phyloP scores from a whole-genome alignment of 1,140 invertebrate species.

The Pantala flavescens region DNA sequence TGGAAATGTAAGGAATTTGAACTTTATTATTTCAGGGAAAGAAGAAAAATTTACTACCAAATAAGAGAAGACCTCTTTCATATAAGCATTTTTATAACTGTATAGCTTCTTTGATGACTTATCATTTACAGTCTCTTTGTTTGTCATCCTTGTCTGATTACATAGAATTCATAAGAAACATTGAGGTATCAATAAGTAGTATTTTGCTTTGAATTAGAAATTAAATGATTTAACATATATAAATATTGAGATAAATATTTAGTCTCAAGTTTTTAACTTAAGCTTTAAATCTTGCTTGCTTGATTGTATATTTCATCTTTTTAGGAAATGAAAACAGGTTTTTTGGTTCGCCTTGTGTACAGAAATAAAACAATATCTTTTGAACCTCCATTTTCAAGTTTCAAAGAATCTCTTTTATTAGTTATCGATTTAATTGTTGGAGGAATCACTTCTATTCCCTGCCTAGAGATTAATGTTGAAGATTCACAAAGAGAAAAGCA shows the following conservation, averaged over 20 bases:
- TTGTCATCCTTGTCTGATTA: conserved; percentile 71
- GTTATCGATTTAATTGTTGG: conserved; percentile 61
- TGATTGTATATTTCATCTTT: conserved; percentile 17
- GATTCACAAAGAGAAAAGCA: too few species aligned
- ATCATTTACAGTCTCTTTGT: conserved; percentile 66
- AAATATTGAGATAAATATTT: background rate
- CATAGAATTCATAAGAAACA: conserved; percentile 61
- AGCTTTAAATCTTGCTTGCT: too few species aligned
- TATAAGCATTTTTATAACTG: conserved; percentile 73
- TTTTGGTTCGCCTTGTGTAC: conserved; percentile 58
- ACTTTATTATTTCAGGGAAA: conserved; percentile 44
- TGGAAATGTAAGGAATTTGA: conserved; percentile 12
- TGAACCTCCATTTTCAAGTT: conserved; percentile 66
- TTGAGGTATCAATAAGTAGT: conserved; percentile 46
- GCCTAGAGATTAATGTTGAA: conserved; percentile 66
- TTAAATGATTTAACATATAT: background rate
- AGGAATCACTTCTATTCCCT: conserved; percentile 53
- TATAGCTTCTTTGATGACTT: conserved; percentile 74
- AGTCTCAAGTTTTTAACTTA: too few species aligned
- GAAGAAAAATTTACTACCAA: conserved; percentile 63
- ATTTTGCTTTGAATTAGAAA: conserved; percentile 14
- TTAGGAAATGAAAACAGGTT: conserved; percentile 58
- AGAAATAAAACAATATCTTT: conserved; percentile 59
- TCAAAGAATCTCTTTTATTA: conserved; percentile 55
- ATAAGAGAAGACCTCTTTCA: conserved; percentile 48